These are phyloP conservation scores for Siphamia tubifer DNA, from an alignment of 2,113 vertebrate genomes.

Conservation along the genomic window DNA sequence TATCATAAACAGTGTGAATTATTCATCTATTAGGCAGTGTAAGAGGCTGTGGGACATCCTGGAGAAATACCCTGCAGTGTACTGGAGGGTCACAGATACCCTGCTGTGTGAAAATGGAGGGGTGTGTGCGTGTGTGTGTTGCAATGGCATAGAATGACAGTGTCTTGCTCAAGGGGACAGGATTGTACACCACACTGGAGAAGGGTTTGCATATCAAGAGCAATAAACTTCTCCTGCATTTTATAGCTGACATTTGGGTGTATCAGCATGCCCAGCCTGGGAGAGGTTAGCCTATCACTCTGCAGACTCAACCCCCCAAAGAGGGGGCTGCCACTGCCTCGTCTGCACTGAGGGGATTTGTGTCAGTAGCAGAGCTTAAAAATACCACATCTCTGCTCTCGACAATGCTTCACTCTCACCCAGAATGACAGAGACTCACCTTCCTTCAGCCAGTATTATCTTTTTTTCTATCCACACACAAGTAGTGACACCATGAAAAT, in stretches of 20 bases:
- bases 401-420: slow-evolving; percentile 46
- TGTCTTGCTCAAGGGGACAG: slow-evolving; percentile 65
- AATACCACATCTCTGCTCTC: slow-evolving; percentile 57
- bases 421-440: slow-evolving; percentile 40
- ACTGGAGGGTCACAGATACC: slow-evolving; percentile 42
- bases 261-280: slow-evolving; percentile 75
- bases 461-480: not conserved
- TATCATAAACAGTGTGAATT: slow-evolving; percentile 54
- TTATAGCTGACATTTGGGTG: slow-evolving; percentile 80
- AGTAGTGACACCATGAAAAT: no score
- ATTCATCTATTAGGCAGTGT: slow-evolving; percentile 59
- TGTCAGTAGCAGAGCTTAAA: slow-evolving; percentile 71
- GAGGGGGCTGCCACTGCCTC: slow-evolving; percentile 71
- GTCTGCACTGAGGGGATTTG: slow-evolving; percentile 68
- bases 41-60: slow-evolving; percentile 55
- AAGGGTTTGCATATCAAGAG: slow-evolving; percentile 77
- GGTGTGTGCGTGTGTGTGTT: not conserved
- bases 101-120: not conserved
- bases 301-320: slow-evolving; percentile 68
- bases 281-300: slow-evolving; percentile 60
- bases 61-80: slow-evolving; percentile 55
- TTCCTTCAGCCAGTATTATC: slow-evolving; percentile 4
- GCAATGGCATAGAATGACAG: slow-evolving; percentile 59
- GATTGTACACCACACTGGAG: slow-evolving; percentile 59
- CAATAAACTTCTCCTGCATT: slow-evolving; percentile 80